Evolutionary conservation across 2,797 vertebrate species (phyloP).

Genomic region (Rousettus madagascariensis): DNA sequence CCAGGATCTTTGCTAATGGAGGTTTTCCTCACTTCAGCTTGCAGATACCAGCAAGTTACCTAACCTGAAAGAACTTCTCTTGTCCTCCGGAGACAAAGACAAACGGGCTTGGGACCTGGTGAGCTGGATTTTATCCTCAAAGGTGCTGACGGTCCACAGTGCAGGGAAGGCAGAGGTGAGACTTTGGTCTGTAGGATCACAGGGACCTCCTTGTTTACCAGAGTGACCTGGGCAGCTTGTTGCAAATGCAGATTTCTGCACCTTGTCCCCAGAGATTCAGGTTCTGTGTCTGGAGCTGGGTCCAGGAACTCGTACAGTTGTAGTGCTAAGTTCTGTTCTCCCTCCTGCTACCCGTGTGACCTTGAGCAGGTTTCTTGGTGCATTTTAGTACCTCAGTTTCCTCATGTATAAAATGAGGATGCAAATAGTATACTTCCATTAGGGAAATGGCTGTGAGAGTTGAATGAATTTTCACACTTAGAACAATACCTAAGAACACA

Average conservation of each 20-base stretch:
- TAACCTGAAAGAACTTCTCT: constrained; percentile 91
- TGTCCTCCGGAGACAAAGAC: constrained; percentile 85
- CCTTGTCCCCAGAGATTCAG: not conserved
- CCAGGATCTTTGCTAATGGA: constrained; percentile 33
- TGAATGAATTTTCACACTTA: not conserved
- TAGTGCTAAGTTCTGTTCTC: not conserved
- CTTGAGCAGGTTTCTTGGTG: not conserved
- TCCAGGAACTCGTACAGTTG: not conserved
- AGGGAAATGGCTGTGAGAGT: not conserved
- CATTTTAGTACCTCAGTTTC: not conserved
- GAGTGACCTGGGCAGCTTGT: not conserved
- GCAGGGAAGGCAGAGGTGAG: constrained; percentile 92
- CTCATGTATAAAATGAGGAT: not conserved
- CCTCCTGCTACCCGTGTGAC: not conserved
- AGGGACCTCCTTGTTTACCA: not conserved
- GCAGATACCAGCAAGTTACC: constrained; percentile 91
- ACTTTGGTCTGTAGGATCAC: not conserved
- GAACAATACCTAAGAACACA: not conserved
- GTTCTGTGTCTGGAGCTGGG: not conserved
- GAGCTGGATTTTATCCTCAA: constrained; percentile 96
- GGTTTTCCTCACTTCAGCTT: constrained; percentile 84
- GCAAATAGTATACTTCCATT: not conserved
- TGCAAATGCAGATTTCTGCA: not conserved
- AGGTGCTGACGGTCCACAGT: constrained; percentile 92
- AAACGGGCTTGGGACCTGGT: constrained; percentile 89